Evolutionary conservation across 1,140 invertebrate genomes (phyloP).

Genomic region (Nebria ingens): DNA sequence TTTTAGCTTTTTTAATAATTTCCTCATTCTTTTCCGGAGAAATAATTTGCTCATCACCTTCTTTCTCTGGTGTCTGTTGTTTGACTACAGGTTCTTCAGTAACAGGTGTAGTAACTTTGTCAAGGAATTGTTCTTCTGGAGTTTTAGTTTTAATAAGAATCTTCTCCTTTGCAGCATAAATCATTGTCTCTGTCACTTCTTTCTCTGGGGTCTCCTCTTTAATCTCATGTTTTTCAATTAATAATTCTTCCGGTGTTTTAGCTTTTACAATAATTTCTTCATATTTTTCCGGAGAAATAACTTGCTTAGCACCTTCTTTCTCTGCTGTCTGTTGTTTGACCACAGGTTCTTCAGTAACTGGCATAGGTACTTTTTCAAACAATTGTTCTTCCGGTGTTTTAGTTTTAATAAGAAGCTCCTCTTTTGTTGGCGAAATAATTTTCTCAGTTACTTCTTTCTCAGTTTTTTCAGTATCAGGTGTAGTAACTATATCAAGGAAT

Average conservation of each 20-base stretch:
- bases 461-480: no score
- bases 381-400: no score
- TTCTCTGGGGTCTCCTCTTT: neutral
- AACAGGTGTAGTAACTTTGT: no score
- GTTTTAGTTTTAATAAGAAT: no score
- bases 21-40: neutral
- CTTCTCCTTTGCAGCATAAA: no score
- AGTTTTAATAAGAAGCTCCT: no score
- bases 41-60: neutral
- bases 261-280: slow-evolving; percentile 13
- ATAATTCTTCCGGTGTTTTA: slow-evolving; percentile 10
- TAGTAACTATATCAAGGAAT: no score
- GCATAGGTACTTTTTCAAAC: no score
- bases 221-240: slow-evolving; percentile 5
- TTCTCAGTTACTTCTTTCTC: no score
- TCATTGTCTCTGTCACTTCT: no score
- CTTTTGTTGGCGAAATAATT: slow-evolving; percentile 11
- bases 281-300: slow-evolving; percentile 1
- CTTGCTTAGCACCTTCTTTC: slow-evolving; percentile 9
- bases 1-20: neutral
- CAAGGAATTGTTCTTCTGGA: no score
- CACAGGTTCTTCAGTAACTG: no score
- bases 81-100: neutral
- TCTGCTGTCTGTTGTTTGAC: slow-evolving; percentile 11
- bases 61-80: neutral